phyloP scores from a whole-genome alignment of 2,113 vertebrate species.

The Phainopepla nitens region DNA sequence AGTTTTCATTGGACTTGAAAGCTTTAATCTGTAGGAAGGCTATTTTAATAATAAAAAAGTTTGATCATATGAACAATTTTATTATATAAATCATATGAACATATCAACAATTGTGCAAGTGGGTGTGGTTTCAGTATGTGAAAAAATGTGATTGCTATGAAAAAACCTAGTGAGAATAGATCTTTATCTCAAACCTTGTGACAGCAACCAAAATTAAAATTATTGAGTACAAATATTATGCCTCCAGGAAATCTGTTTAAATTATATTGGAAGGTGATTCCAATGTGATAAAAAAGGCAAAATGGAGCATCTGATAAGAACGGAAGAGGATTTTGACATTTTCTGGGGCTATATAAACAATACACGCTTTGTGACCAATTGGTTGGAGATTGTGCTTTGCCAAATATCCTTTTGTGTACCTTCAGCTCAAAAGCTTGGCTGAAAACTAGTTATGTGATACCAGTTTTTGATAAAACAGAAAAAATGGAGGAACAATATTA shows the following conservation, averaged over 20 bases:
- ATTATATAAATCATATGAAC: neutral
- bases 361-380: neutral
- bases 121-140: neutral
- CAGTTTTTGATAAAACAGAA: neutral
- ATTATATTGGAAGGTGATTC: neutral
- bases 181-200: neutral
- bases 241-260: neutral
- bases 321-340: neutral
- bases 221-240: neutral
- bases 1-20: neutral
- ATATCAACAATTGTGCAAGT: neutral
- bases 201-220: neutral
- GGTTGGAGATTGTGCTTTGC: neutral
- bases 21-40: accelerated
- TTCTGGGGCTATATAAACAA: neutral
- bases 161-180: neutral
- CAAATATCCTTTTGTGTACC: neutral
- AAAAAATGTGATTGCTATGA: neutral
- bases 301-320: neutral
- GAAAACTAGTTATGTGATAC: neutral
- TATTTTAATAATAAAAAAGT: neutral
- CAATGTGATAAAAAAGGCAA: neutral
- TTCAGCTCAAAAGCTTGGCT: neutral
- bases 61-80: neutral
- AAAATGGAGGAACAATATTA: neutral